A percentile compares a stretch with the other conserved stretches of the same genome.
phyloP scores from a whole-genome alignment of 1,140 invertebrate species.

The Lasioglossum baleicum region DNA sequence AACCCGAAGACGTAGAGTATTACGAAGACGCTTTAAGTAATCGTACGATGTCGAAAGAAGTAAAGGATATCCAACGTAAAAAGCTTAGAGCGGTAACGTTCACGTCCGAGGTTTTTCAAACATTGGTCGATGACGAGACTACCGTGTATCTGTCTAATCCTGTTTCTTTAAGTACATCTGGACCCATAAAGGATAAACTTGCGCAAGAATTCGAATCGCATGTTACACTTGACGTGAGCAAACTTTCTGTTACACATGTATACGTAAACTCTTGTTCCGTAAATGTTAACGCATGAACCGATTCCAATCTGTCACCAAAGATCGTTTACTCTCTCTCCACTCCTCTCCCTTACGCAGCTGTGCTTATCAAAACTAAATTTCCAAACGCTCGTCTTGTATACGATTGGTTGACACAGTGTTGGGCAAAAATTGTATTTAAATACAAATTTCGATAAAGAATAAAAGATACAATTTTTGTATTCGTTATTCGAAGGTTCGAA shows the following conservation, averaged over 20 bases:
- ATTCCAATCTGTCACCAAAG: not conserved
- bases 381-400: not conserved
- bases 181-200: conserved; percentile 39
- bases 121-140: conserved; percentile 68
- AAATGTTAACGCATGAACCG: conserved; percentile 47
- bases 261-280: conserved; percentile 21
- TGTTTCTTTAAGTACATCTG: conserved; percentile 32
- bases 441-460: no score
- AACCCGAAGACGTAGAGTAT: conserved; percentile 58
- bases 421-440: no score
- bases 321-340: not conserved
- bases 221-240: conserved; percentile 44
- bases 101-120: conserved; percentile 71
- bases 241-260: conserved; percentile 31
- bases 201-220: conserved; percentile 30
- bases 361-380: not conserved
- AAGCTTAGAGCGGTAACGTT: conserved; percentile 68
- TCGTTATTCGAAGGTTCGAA: no score
- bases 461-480: no score
- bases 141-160: conserved; percentile 60
- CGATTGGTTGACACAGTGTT: not conserved
- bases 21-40: conserved; percentile 63
- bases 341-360: no score
- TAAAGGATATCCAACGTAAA: conserved; percentile 64
- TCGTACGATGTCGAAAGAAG: conserved; percentile 47